Percentiles rank a stretch among this genome's conserved stretches.
These are phyloP conservation scores for Eudyptes chrysolophus DNA, from an alignment of 2,113 vertebrate species.

Conservation along the genomic window DNA sequence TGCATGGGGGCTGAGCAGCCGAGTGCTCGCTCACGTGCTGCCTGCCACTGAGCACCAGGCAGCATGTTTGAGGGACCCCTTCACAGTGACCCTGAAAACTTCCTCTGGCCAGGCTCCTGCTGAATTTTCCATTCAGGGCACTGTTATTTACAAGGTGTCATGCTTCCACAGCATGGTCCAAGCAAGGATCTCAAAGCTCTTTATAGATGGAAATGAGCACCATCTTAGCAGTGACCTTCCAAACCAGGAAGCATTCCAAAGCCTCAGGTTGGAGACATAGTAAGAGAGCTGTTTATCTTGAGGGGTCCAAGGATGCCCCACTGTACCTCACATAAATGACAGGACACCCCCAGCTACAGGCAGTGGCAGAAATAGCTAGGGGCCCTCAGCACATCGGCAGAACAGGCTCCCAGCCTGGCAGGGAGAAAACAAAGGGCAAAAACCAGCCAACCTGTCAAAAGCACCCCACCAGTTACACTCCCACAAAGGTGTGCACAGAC, in stretches of 20 bases:
- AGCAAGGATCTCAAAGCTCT: not conserved
- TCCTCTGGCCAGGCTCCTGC: not conserved
- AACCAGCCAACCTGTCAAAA: not conserved
- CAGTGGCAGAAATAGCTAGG: not conserved
- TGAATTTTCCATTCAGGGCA: not conserved
- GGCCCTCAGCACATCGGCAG: not conserved
- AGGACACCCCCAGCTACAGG: not conserved
- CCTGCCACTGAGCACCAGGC: not conserved
- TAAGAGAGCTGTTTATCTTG: not conserved
- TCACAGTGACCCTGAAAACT: not conserved
- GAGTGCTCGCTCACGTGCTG: accelerated
- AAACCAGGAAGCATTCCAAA: not conserved
- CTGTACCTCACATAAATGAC: not conserved
- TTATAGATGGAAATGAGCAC: not conserved
- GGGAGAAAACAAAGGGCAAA: not conserved
- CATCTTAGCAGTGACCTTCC: not conserved
- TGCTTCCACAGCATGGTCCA: not conserved
- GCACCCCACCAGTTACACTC: not conserved
- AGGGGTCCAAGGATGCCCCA: not conserved
- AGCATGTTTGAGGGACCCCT: not conserved
- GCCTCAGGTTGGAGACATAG: not conserved
- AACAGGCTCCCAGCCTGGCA: not conserved
- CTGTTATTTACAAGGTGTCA: not conserved
- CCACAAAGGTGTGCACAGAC: not conserved
- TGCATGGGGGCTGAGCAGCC: not conserved